Conservation (phyloP, 2,888 invertebrate genomes). For the Metellina segmentata region DNA sequence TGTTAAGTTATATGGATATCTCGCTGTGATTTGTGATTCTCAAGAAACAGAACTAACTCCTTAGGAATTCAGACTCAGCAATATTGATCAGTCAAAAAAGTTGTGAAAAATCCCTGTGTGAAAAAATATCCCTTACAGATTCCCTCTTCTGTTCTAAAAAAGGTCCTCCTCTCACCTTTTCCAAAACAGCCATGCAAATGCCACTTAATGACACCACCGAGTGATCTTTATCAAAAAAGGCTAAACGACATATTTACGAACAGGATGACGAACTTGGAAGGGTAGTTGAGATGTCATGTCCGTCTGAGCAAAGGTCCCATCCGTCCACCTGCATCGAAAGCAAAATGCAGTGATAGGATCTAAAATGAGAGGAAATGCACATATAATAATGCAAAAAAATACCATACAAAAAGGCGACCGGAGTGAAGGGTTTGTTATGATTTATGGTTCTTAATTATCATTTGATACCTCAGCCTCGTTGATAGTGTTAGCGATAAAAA, state of each 20-base stretch:
- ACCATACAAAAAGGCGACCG: slow-evolving; percentile 11
- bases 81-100: too few species aligned
- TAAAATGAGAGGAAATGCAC: slow-evolving; percentile 41
- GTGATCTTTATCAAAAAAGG: slow-evolving; percentile 51
- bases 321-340: slow-evolving; percentile 29
- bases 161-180: background rate
- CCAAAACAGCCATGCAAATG: background rate
- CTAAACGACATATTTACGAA: slow-evolving; percentile 59
- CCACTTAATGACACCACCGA: slow-evolving; percentile 13
- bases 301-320: background rate
- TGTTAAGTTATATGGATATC: background rate
- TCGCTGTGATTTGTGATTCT: background rate
- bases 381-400: slow-evolving; percentile 27
- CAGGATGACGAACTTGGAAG: slow-evolving; percentile 35
- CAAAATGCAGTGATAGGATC: slow-evolving; percentile 40
- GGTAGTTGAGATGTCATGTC: slow-evolving; percentile 4
- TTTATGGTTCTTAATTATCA: slow-evolving; percentile 60
- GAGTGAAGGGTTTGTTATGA: slow-evolving; percentile 22
- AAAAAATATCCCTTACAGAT: too few species aligned
- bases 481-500: slow-evolving; percentile 2
- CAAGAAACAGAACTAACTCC: too few species aligned
- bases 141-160: too few species aligned
- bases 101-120: too few species aligned
- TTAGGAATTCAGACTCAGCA: too few species aligned
- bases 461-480: slow-evolving; percentile 21